Evolutionary conservation across 2,888 invertebrate species (phyloP).

Genomic region (Chirona hameri): DNA sequence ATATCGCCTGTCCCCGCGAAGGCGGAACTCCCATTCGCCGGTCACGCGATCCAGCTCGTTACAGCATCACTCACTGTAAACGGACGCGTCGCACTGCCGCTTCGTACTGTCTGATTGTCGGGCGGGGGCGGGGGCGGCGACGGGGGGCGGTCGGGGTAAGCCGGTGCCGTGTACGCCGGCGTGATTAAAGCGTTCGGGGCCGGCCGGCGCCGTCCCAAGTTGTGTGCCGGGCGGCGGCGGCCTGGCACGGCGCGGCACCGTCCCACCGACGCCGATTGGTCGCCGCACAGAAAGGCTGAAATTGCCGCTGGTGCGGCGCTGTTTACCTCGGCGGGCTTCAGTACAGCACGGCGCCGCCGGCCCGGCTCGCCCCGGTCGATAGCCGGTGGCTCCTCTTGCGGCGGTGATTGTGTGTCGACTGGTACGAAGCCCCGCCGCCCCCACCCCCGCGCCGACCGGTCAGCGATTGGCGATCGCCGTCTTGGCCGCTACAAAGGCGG

Average conservation of each 20-base stretch:
- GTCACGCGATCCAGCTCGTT: too few relatives aligned
- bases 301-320: neutral
- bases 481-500: too few relatives aligned
- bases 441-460: neutral
- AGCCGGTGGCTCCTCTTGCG: neutral
- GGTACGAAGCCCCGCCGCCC: neutral
- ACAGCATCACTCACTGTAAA: too few relatives aligned
- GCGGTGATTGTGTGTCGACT: neutral
- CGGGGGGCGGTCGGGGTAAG: neutral
- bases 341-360: neutral
- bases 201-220: neutral
- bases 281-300: too few relatives aligned
- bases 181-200: neutral
- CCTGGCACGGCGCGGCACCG: neutral
- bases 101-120: too few relatives aligned
- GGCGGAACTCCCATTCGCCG: too few relatives aligned
- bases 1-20: too few relatives aligned
- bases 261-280: neutral
- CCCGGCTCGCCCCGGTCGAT: too few relatives aligned
- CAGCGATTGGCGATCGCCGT: neutral
- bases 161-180: neutral
- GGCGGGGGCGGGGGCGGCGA: too few relatives aligned
- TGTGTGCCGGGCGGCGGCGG: neutral
- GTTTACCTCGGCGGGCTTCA: neutral
- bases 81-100: too few relatives aligned